These are phyloP conservation scores for Sebastes itinus DNA, from an alignment of 2,797 vertebrate species.

Conservation along the genomic window DNA sequence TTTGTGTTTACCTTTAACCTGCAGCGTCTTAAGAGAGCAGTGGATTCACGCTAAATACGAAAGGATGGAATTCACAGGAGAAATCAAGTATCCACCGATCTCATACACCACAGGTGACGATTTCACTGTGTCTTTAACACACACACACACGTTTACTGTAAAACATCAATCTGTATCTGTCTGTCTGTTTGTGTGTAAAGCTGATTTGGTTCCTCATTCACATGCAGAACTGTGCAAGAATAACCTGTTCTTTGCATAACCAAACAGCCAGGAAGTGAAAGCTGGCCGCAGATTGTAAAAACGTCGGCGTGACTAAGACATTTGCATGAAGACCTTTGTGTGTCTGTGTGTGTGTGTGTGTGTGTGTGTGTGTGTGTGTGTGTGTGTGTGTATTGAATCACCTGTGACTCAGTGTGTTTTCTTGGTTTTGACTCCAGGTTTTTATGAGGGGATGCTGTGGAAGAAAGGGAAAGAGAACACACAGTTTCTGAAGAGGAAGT, in stretches of 20 bases:
- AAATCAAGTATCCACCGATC: slow-evolving; percentile 76
- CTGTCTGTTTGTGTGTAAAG: not conserved
- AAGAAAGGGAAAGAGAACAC: slow-evolving; percentile 89
- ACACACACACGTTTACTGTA: not conserved
- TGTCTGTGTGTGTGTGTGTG: too few relatives aligned
- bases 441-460: slow-evolving; percentile 89
- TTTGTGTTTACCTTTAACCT: not conserved
- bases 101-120: slow-evolving; percentile 86
- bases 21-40: slow-evolving; percentile 90
- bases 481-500: slow-evolving; percentile 88
- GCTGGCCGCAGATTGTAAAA: not conserved
- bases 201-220: slow-evolving; percentile 23
- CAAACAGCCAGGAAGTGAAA: slow-evolving; percentile 14
- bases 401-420: not conserved
- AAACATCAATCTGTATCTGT: not conserved
- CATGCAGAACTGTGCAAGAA: slow-evolving; percentile 6
- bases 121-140: not conserved
- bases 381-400: not conserved
- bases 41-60: slow-evolving; percentile 98
- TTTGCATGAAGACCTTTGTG: not conserved
- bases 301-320: not conserved
- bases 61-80: slow-evolving; percentile 87
- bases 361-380: not conserved
- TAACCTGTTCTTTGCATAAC: slow-evolving; percentile 28
- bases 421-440: slow-evolving; percentile 73